Evolutionary conservation across 2,113 vertebrate species (phyloP), one percentile per base, ranked within the genome.

Genomic region (Silurus asotus): DNA sequence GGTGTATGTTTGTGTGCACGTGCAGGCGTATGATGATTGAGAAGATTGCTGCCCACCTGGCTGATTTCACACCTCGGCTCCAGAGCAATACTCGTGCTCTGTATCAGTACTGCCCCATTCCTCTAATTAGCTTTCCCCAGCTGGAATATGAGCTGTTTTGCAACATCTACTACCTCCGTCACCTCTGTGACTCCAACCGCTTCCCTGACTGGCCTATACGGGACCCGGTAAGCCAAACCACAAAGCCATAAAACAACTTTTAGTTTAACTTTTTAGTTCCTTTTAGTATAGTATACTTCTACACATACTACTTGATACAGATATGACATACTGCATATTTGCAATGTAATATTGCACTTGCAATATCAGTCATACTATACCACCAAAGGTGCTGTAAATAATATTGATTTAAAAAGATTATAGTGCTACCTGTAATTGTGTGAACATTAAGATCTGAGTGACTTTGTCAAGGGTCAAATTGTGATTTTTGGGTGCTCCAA

Each of bases 81-180:
- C 97, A 99, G 90, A 99, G 98, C 92, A 99, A 99, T 93, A 99
- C 98, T 5, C 95, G 98, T 85, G 98, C 98, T 10, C 96, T 99
- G 69, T 99, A 99, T 92, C 98, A 99, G 3, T 99, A 99, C 90
- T 99, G 98, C 88, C 98, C 98, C 79, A 98, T 99, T 87, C 98
- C 98, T 0, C 94, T 97, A 58, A 96, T 99, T 94, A 99, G 93
- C 94, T 99, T 97, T 90, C 98, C 98, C 65, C 98, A 99, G 89
- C 95, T 99, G 87, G 97, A 99, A 90, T 96, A 97, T 76, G 98
- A 99, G 92, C 95, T 99, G 6, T 99, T 99, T 95, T 99, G 98
- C 93, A 99, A 96, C 93, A 99, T 99, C 93, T 99, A 99, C 96
- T 99, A 99, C 94, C 98, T 99, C 94, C 96, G 97, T 90, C 98